Percentiles rank a stretch among this genome's conserved stretches.
Evolutionary conservation across 2,113 vertebrate genomes (phyloP).

Genomic region (Amia ocellicauda): DNA sequence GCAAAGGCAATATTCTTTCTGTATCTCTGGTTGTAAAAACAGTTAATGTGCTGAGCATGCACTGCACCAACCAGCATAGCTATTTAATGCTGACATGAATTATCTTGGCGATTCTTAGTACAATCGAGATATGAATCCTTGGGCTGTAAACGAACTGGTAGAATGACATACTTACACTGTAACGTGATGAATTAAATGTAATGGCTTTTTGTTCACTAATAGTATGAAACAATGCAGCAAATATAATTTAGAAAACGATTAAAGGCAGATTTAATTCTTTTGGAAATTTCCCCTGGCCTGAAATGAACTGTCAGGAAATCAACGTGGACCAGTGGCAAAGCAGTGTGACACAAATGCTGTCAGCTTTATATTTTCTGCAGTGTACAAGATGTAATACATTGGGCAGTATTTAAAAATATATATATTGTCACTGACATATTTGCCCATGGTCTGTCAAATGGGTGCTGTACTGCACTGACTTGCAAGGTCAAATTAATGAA

Average conservation of each 20-base stretch:
- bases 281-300: background rate
- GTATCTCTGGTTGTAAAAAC: conserved; percentile 64
- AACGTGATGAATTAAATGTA: conserved; percentile 7
- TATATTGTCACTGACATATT: no score
- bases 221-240: conserved; percentile 6
- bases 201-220: conserved; percentile 13
- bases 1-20: conserved; percentile 58
- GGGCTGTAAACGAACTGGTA: conserved; percentile 41
- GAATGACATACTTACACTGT: conserved; percentile 30
- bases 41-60: conserved; percentile 59
- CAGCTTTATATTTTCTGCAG: background rate
- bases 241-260: background rate
- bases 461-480: no score
- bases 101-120: conserved; percentile 48
- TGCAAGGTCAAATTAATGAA: no score
- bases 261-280: background rate
- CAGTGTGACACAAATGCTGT: background rate
- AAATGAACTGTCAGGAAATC: conserved; percentile 8
- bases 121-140: conserved; percentile 49
- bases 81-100: conserved; percentile 51
- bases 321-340: background rate
- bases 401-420: background rate
- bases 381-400: background rate
- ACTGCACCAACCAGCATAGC: conserved; percentile 46
- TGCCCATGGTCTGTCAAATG: no score